A percentile compares a stretch with the other conserved stretches of the same genome.
Conservation (phyloP, 2,113 vertebrate species). For the Hippocampus zosterae region DNA sequence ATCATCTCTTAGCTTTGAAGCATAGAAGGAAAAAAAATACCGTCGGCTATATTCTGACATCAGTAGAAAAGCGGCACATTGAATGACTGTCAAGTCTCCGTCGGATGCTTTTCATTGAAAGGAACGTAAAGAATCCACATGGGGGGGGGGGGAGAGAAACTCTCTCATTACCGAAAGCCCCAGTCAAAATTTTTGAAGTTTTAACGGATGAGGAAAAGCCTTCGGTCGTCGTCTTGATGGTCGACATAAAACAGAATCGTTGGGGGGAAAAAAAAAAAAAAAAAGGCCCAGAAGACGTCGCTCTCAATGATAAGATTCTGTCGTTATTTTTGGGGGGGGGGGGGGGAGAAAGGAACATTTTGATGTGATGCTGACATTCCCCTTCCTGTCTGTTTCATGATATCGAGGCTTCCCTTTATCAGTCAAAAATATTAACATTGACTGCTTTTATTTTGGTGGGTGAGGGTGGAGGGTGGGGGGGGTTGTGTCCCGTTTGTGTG, state of each 20-base stretch:
- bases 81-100: not conserved
- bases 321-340: not conserved
- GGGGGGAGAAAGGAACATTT: not conserved
- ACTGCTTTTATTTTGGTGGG: no score
- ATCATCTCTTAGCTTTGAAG: not conserved
- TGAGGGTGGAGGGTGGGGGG: no score
- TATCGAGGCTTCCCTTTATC: not conserved
- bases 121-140: not conserved
- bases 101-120: not conserved
- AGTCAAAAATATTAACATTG: constrained; percentile 5
- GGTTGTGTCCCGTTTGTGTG: constrained; percentile 7
- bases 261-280: no score
- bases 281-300: not conserved
- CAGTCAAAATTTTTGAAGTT: not conserved
- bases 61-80: not conserved
- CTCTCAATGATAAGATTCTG: not conserved
- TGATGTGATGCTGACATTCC: not conserved
- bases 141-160: not conserved
- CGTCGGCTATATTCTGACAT: not conserved
- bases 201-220: not conserved
- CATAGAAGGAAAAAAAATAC: not conserved
- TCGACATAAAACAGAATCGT: not conserved
- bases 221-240: not conserved
- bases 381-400: not conserved
- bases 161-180: not conserved